Conservation (phyloP, 2,113 vertebrate species). For the Mastomys coucha region DNA sequence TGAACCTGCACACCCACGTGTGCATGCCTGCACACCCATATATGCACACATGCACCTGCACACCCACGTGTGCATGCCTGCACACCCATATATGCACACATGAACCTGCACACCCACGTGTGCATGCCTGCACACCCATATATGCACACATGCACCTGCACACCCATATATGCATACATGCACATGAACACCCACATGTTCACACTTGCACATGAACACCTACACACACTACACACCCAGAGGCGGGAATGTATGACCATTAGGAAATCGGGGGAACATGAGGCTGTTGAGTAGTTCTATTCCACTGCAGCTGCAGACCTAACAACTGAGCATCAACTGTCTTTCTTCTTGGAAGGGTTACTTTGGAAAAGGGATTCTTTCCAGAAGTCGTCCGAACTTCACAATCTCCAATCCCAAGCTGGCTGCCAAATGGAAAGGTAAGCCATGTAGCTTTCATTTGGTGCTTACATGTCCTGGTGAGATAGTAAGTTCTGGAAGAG, state of each 20-base stretch:
- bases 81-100: too few species aligned
- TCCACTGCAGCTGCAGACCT: background rate
- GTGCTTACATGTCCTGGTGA: background rate
- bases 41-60: too few species aligned
- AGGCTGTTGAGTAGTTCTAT: background rate
- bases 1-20: background rate
- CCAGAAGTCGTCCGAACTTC: conserved; percentile 92
- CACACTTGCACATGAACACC: too few species aligned
- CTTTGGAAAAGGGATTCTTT: conserved; percentile 97
- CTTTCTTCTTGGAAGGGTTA: conserved; percentile 89
- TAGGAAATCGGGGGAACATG: background rate
- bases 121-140: too few species aligned
- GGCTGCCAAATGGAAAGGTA: conserved; percentile 91
- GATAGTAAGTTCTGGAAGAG: background rate
- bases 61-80: too few species aligned
- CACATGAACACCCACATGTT: too few species aligned
- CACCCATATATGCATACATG: background rate
- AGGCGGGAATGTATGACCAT: background rate
- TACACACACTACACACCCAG: background rate
- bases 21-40: too few species aligned
- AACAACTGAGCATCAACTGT: background rate
- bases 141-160: too few species aligned
- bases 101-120: too few species aligned
- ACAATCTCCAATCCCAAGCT: conserved; percentile 88
- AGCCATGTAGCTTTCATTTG: conserved; percentile 46